phyloP scores from a whole-genome alignment of 2,113 vertebrate species.

The Pholis gunnellus region DNA sequence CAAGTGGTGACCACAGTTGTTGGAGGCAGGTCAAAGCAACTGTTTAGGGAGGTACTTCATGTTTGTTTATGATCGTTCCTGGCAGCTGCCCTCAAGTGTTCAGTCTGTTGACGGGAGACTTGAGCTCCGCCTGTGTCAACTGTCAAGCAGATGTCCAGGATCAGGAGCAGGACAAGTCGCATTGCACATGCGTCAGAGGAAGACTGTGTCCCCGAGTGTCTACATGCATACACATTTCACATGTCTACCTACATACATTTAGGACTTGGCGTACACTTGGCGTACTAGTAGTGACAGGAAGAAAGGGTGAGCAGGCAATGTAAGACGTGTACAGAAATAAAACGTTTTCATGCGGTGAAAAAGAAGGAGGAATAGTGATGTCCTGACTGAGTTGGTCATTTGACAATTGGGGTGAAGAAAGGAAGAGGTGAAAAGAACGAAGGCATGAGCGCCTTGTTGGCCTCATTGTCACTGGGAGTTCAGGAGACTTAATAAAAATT shows the following conservation, averaged over 20 bases:
- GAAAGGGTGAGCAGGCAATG: slow-evolving; percentile 2
- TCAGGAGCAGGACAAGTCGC: slow-evolving; percentile 49
- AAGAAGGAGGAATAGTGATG: slow-evolving; percentile 32
- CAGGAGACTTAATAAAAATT: slow-evolving; percentile 35
- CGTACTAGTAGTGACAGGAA: neutral
- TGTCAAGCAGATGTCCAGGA: slow-evolving; percentile 69
- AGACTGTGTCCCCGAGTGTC: neutral
- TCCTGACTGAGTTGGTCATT: neutral
- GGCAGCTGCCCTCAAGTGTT: slow-evolving; percentile 68
- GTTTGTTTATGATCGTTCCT: slow-evolving; percentile 65
- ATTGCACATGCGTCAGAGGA: slow-evolving; percentile 29
- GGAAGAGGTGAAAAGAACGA: neutral
- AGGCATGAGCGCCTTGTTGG: slow-evolving; percentile 3
- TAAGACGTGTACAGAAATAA: slow-evolving; percentile 16
- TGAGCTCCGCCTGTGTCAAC: slow-evolving; percentile 60
- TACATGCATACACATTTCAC: slow-evolving; percentile 1
- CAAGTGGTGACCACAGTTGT: slow-evolving; percentile 47
- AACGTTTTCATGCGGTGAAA: neutral
- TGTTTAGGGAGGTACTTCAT: slow-evolving; percentile 66
- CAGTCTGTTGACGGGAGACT: slow-evolving; percentile 60
- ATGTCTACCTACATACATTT: slow-evolving; percentile 10
- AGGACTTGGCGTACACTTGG: slow-evolving; percentile 7
- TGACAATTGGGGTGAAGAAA: neutral
- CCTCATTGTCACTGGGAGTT: slow-evolving; percentile 34
- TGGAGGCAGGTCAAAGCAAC: slow-evolving; percentile 69